A percentile compares a stretch with the other conserved stretches of the same genome.
Evolutionary conservation across 2,113 vertebrate genomes (phyloP).

Genomic region (Sinocyclocheilus anshuiensis): DNA sequence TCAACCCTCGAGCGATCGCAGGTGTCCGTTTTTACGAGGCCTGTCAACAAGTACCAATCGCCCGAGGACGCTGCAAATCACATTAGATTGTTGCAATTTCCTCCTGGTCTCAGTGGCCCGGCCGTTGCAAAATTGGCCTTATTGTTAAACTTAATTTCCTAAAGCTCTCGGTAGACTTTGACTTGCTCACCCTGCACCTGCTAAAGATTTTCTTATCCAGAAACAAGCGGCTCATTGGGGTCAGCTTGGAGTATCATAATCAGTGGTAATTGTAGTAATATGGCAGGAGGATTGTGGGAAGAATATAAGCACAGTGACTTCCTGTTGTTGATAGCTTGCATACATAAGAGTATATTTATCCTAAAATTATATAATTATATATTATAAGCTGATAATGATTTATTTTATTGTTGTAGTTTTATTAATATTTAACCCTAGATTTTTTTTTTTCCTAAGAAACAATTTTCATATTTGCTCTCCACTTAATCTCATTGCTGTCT

Average conservation of each 20-base stretch:
- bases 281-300: neutral
- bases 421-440: too few species aligned
- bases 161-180: constrained; percentile 48
- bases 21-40: constrained; percentile 55
- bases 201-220: constrained; percentile 50
- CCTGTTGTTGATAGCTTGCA: neutral
- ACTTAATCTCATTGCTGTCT: too few species aligned
- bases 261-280: constrained; percentile 51
- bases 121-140: constrained; percentile 58
- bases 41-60: constrained; percentile 62
- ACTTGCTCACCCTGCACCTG: constrained; percentile 61
- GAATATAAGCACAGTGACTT: neutral
- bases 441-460: too few species aligned
- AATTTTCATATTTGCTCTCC: too few species aligned
- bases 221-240: constrained; percentile 66
- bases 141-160: constrained; percentile 60
- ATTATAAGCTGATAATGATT: too few species aligned
- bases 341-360: too few species aligned
- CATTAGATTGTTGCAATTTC: constrained; percentile 59
- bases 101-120: constrained; percentile 34
- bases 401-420: too few species aligned
- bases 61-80: constrained; percentile 62
- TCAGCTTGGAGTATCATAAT: constrained; percentile 68
- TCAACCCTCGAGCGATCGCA: constrained; percentile 40
- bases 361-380: too few species aligned